Percentiles rank a stretch among this genome's conserved stretches.
These are phyloP conservation scores for Nematopogon swammerdamellus DNA, from an alignment of 2,888 invertebrate species.

Conservation along the genomic window DNA sequence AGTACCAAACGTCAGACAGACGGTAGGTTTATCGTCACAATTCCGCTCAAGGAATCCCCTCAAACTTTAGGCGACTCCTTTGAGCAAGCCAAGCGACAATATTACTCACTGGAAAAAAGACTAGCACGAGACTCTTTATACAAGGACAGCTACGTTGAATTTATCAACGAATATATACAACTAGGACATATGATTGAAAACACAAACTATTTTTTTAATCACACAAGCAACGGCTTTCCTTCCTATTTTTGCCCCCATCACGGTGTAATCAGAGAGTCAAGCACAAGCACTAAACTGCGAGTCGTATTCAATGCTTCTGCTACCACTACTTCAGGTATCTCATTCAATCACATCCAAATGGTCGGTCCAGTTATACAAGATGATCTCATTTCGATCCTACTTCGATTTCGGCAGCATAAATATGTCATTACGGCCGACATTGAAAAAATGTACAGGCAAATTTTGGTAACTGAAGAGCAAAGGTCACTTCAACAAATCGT, in stretches of 20 bases:
- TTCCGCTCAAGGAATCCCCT: conserved; percentile 3
- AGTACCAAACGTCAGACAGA: neutral
- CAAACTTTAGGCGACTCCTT: conserved; percentile 3
- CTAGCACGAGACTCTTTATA: neutral
- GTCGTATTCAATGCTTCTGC: conserved; percentile 7
- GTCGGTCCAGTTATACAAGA: conserved; percentile 3
- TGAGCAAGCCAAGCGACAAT: neutral
- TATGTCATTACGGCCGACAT: conserved; percentile 6
- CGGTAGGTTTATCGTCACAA: conserved; percentile 1
- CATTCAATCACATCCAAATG: conserved; percentile 4
- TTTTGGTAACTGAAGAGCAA: conserved; percentile 5
- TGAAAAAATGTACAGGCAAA: conserved; percentile 9
- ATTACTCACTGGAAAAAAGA: conserved; percentile 1
- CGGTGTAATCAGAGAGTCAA: conserved; percentile 5
- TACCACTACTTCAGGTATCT: conserved; percentile 3
- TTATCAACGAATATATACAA: conserved; percentile 3
- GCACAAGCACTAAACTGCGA: conserved; percentile 7
- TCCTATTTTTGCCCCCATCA: conserved; percentile 7
- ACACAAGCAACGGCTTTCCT: neutral
- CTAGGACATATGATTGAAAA: conserved; percentile 3
- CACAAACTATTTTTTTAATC: neutral
- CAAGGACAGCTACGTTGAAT: neutral
- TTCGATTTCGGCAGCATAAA: conserved; percentile 8
- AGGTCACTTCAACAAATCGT: conserved; percentile 8
- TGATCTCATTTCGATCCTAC: conserved; percentile 3